These are phyloP conservation scores for Neopelma chrysocephalum DNA, from an alignment of 2,797 vertebrate genomes.

Conservation along the genomic window DNA sequence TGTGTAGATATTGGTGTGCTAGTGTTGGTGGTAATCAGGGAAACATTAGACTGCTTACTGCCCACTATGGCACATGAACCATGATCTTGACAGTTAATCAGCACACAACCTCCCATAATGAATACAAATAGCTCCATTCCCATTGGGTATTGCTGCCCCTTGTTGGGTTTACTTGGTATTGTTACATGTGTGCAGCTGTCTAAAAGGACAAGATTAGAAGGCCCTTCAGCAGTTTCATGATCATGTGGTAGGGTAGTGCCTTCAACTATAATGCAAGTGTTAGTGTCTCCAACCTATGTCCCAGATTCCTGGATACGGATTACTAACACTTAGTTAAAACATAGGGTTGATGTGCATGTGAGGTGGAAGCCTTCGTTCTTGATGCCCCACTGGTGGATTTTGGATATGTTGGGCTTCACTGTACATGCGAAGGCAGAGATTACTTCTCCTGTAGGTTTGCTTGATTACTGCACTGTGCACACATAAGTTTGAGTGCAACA, in stretches of 20 bases:
- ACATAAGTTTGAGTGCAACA: too few relatives aligned
- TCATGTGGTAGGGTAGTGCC: not conserved
- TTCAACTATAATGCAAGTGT: not conserved
- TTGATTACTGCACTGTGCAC: not conserved
- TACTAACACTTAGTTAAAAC: not conserved
- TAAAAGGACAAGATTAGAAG: not conserved
- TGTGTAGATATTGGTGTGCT: not conserved
- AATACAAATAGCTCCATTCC: not conserved
- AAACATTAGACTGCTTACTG: not conserved
- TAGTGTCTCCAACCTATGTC: not conserved
- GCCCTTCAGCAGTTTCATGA: not conserved
- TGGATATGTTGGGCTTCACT: not conserved
- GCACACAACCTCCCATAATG: not conserved
- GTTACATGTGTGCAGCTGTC: not conserved
- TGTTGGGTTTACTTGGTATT: not conserved
- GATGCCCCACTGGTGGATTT: not conserved
- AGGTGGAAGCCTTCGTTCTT: not conserved
- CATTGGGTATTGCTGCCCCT: not conserved
- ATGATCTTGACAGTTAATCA: not conserved
- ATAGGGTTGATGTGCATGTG: not conserved
- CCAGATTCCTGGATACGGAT: not conserved
- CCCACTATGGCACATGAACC: not conserved
- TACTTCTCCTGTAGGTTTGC: not conserved
- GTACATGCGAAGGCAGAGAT: not conserved
- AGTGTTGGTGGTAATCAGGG: not conserved